Conservation (phyloP, 2,113 vertebrate species). For the Lepidothrix coronata region DNA sequence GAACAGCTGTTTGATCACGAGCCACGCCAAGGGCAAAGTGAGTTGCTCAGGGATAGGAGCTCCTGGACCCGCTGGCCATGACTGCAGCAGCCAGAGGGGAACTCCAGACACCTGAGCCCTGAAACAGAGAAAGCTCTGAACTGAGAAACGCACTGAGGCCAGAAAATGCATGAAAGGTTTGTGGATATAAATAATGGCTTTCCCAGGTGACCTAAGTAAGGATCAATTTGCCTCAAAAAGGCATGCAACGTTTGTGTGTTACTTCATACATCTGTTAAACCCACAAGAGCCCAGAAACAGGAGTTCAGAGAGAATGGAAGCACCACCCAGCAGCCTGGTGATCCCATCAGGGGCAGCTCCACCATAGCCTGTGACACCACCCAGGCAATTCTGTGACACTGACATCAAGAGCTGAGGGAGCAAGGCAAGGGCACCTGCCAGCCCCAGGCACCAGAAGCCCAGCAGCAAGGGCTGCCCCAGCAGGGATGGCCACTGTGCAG, state of each 20-base stretch:
- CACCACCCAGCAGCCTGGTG: fast-evolving
- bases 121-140: not conserved
- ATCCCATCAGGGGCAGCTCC: not conserved
- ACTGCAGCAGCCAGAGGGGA: not conserved
- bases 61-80: fast-evolving
- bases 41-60: fast-evolving
- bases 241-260: not conserved
- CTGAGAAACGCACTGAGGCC: not conserved
- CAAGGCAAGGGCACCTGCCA: not conserved
- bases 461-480: not conserved
- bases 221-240: not conserved
- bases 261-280: not conserved
- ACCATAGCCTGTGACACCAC: fast-evolving
- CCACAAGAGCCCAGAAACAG: not conserved
- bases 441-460: not conserved
- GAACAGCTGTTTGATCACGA: not conserved
- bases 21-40: not conserved
- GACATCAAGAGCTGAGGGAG: fast-evolving
- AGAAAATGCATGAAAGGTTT: not conserved
- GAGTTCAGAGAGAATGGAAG: not conserved
- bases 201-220: not conserved
- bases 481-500: not conserved
- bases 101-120: not conserved
- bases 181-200: not conserved
- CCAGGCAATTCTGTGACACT: fast-evolving